These are phyloP conservation scores for Chelidonichthys spinosus DNA, from an alignment of 2,797 vertebrate genomes.

Conservation along the genomic window DNA sequence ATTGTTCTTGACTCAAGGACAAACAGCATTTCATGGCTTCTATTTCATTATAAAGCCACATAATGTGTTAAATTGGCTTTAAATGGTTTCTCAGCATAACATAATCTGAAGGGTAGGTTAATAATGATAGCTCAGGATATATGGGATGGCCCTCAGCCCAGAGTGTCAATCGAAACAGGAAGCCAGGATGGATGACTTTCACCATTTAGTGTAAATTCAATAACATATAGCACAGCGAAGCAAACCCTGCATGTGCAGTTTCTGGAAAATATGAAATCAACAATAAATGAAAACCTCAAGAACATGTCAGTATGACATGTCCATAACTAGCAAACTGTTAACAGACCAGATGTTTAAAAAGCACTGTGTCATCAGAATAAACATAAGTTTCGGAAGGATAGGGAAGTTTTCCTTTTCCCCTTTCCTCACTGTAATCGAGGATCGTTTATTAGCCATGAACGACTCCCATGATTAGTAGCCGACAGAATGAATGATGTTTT, in stretches of 20 bases:
- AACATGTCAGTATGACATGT: background rate
- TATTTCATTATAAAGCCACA: conserved; percentile 9
- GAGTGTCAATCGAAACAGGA: background rate
- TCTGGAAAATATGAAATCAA: background rate
- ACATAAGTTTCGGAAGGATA: background rate
- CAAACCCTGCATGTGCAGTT: too few relatives aligned
- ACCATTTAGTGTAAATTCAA: too few relatives aligned
- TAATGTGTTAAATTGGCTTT: background rate
- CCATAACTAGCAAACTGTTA: background rate
- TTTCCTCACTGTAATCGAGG: too few relatives aligned
- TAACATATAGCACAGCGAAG: background rate
- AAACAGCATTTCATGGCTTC: conserved; percentile 10
- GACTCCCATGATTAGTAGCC: conserved; percentile 1
- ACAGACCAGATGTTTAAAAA: background rate
- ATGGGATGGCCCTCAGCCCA: background rate
- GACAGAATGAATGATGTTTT: too few relatives aligned
- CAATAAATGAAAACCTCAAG: background rate
- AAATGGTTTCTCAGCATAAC: background rate
- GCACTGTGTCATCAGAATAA: background rate
- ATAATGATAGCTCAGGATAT: background rate
- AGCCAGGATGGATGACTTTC: background rate
- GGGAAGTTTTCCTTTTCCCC: background rate
- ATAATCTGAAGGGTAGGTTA: background rate
- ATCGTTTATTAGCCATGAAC: conserved; percentile 16
- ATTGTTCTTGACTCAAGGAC: conserved; percentile 57